Conservation (phyloP, 1,140 invertebrate species). For the Caenorhabditis brenneri region DNA sequence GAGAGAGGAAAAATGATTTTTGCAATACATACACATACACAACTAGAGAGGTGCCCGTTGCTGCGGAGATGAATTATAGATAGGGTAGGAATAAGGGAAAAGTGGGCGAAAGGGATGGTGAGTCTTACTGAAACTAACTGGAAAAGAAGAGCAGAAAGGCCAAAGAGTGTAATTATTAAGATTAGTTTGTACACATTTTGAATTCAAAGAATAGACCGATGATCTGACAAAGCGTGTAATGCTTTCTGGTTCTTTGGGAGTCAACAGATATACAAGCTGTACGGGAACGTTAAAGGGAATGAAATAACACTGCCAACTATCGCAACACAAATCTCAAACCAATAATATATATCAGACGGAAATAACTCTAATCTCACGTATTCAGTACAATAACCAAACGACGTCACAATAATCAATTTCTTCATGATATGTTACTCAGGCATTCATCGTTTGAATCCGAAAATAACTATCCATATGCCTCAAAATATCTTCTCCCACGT, state of each 20-base stretch:
- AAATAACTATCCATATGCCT: neutral
- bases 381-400: too few relatives aligned
- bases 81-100: neutral
- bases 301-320: too few relatives aligned
- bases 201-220: too few relatives aligned
- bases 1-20: neutral
- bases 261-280: too few relatives aligned
- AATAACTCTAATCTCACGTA: too few relatives aligned
- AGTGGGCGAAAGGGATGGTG: neutral
- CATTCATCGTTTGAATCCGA: neutral
- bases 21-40: constrained; percentile 17
- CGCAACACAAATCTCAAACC: too few relatives aligned
- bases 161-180: constrained; percentile 7
- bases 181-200: neutral
- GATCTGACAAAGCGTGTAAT: neutral
- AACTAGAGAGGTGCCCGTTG: constrained; percentile 31
- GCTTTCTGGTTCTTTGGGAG: neutral
- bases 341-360: too few relatives aligned
- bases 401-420: neutral
- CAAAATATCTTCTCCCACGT: neutral
- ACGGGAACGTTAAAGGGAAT: too few relatives aligned
- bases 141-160: neutral
- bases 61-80: constrained; percentile 42
- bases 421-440: neutral
- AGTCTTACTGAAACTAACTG: neutral